Base-by-base conservation (phyloP, 1,140 invertebrate species). In the Lucilia cuprina region DNA sequence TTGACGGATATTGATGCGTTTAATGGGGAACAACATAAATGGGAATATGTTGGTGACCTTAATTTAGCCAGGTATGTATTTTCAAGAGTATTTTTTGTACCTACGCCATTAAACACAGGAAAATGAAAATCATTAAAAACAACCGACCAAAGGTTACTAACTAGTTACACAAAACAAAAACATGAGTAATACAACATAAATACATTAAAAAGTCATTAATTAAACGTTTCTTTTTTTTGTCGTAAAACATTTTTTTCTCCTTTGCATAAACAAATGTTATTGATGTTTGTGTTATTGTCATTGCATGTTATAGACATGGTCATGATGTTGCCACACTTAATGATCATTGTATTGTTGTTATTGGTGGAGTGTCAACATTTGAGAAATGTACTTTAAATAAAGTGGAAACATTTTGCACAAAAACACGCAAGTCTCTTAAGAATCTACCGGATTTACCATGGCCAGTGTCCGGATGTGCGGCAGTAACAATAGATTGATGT, bases 301-400 rank as follows among this genome's bases (percentile, higher is more conserved):
- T 21, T 19, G 8, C 41, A 75, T 30, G 30, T 60, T 19, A 17
- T 55, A 85, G 84, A 83, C 82, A 85, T 50, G 74, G 82, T 2
- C 84, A 85, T 60, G 84, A 85, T 50, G 82, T 80, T 77, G 82
- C 21, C 30, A 25, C 34, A 13, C 49, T 83, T 65, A 83, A 83
- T 83, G 82, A 85, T 19, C 41, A 80, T 65, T 70, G 82, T 25
- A 80, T 85, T 65, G 75, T 83, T 47, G 60, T 85, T 50, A 78
- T 85, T 85, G 84, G 84, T 3, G 84, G 82, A 41, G 82, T 85
- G n/a, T 70, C 82, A 17, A 70, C 84, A 3, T 41, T 34, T 17
- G 50, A 65, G 14, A 78, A 83, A 50, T 70, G 82, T 35, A 41
- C 70, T 13, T 21, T 85, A 25, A 78, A 60, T 14, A 65, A 74